Base-by-base conservation (phyloP, 2,888 invertebrate genomes). In the Netelia fuscicornis region DNA sequence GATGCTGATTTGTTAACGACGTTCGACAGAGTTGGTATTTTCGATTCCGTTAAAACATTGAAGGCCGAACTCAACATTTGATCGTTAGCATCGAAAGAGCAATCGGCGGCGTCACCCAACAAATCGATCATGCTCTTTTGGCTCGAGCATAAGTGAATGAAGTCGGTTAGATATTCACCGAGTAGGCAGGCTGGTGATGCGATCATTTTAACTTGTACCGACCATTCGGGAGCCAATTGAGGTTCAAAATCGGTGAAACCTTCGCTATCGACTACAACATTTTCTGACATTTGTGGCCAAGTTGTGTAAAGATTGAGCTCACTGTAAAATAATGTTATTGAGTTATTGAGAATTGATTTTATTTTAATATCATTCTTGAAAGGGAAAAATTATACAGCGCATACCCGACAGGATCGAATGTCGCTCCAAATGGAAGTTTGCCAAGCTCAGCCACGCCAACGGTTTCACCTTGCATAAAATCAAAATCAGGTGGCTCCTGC, bases 231-330 rank as follows among this genome's bases (percentile, higher is more conserved):
- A 90, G 98, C 95, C 95, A 96, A 95, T 65, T 96, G 93, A 1
- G 99, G 98, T 92, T 98, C 97, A 90, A 99, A 96, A 93, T 98
- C 98, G 23, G 97, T 97, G 93, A 97, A 98, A 86, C 96, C 96
- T 88, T 97, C 97, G 86, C 97, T 97, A 92, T 99, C 99, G 1
- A 98, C 96, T 37, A 98, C 96, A 82, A 97, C 96, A 92, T 97
- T 97, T 93, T 98, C 98, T 1, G 97, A 96, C 87, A 98, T 95
- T 91, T 96, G 96, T 0, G 97, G 97, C 99, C 99, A 99, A 30
- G 97, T 97, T 62, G 97, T 96, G 92, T 97, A 97, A 17, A 98
- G 93, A 85, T 96, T 94, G 37, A 98, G 95, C 92, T 97, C 96
- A 75, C 96, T 96, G 87, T 20, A 88, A 88, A 37, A 64, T 52